phyloP scores from a whole-genome alignment of 2,797 vertebrate species.

The Protosalanx chinensis region DNA sequence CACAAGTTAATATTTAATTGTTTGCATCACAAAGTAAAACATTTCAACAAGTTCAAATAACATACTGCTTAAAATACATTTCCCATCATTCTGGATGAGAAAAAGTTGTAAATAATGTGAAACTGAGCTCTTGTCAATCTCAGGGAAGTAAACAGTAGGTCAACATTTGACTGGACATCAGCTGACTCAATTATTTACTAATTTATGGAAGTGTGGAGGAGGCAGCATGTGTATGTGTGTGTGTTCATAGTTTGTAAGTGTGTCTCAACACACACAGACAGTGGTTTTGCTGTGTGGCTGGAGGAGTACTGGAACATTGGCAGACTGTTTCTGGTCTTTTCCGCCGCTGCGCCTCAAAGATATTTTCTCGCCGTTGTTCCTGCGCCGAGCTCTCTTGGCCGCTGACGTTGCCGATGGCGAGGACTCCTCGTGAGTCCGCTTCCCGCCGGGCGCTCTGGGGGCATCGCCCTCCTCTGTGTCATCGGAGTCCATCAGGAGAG shows the following conservation, averaged over 20 bases:
- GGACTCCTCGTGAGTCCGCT: slow-evolving; percentile 79
- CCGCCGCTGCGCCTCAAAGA: slow-evolving; percentile 73
- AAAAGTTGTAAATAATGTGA: slow-evolving; percentile 8
- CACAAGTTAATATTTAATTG: slow-evolving; percentile 44
- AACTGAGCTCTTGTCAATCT: slow-evolving; percentile 9
- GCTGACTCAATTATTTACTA: neutral
- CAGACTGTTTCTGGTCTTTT: slow-evolving; percentile 82
- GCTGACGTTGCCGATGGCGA: slow-evolving; percentile 53
- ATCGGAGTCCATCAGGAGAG: slow-evolving; percentile 19
- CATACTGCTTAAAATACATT: neutral
- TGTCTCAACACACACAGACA: slow-evolving; percentile 85
- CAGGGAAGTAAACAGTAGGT: neutral
- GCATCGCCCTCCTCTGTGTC: slow-evolving; percentile 62
- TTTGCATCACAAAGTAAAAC: slow-evolving; percentile 22
- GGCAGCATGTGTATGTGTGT: slow-evolving; percentile 24
- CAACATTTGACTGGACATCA: neutral
- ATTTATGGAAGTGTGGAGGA: slow-evolving; percentile 12
- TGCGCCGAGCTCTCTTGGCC: slow-evolving; percentile 66
- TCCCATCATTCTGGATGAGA: slow-evolving; percentile 16
- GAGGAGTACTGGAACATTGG: slow-evolving; percentile 74
- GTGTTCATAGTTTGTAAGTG: slow-evolving; percentile 5
- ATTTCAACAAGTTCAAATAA: slow-evolving; percentile 40
- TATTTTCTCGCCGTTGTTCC: slow-evolving; percentile 77
- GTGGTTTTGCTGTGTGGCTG: slow-evolving; percentile 81
- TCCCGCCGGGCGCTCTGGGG: slow-evolving; percentile 69